Base-by-base conservation (phyloP, 2,113 vertebrate genomes). In the Sinocyclocheilus maitianheensis region DNA sequence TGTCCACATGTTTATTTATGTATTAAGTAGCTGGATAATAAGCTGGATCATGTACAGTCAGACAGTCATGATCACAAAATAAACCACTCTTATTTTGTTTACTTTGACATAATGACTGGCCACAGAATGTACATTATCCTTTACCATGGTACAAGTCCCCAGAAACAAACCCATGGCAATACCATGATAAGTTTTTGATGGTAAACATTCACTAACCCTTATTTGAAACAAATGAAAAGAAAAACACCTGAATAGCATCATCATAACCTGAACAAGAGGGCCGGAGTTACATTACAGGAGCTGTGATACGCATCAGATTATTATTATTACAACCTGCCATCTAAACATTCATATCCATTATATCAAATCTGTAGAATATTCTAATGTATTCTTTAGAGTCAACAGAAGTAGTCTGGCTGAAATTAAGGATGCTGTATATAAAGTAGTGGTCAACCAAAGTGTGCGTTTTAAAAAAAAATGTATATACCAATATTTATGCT, bases 1-100 rank as follows among this genome's bases (percentile, higher is more conserved):
- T 48, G 43, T 75, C 43, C 22, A 46, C 46, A 43, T 26, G 24
- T 48, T 76, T 76, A 76, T 76, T 48, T n/a, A 76, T 76, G n/a
- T 67, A 26, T 67, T 30, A 24, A 48, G 22, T 51, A 48, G 22
- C 40, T 4, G 71, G 22, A n/a, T 74, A 46, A 74, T n/a, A 46
- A 75, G 69, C 37, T 12, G n/a, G 12, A 76, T 46, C 16, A 48
- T 76, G 72, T 48, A 48, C 72, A 76, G 22, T 48, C 72, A 74
- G 7, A 46, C 72, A 13, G 40, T 46, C 22, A 48, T 8, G 20
- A 48, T 46, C 72, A 24, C 40, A 75, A 46, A 46, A 75, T 75
- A 75, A 46, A 75, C 4, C 71, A 37, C 30, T 69, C 3, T 1
- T 14, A 16, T 8, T 16, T 67, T 3, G 24, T 34, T 30, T 34